Evolutionary conservation across 2,113 vertebrate genomes (phyloP).

Genomic region (Plecturocebus donacophilus): DNA sequence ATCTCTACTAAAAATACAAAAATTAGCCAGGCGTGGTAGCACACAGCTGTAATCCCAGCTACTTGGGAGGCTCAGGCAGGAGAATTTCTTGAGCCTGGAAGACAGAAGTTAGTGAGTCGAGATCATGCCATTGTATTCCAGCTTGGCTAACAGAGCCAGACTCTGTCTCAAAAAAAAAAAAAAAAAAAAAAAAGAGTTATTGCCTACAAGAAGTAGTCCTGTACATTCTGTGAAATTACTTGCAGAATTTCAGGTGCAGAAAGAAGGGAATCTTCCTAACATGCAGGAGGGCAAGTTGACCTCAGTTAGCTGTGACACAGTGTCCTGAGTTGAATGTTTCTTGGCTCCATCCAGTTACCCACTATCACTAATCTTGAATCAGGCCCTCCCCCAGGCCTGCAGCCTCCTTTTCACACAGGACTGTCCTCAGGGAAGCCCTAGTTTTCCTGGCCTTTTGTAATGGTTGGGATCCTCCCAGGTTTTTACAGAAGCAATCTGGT

Average conservation of each 20-base stretch:
- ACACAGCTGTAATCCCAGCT: no score
- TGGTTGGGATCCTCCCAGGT: not conserved
- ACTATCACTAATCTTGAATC: not conserved
- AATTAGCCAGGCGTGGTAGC: no score
- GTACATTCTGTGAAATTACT: not conserved
- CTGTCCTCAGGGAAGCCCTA: not conserved
- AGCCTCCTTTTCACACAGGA: no score
- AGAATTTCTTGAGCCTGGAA: no score
- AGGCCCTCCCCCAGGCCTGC: accelerated
- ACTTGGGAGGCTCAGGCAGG: no score
- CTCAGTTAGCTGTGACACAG: not conserved
- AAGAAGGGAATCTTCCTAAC: not conserved
- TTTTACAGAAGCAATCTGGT: not conserved
- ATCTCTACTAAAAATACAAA: no score
- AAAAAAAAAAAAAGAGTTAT: no score
- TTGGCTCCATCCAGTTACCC: not conserved
- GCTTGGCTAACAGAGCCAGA: no score
- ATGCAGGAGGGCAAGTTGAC: not conserved
- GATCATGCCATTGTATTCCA: no score
- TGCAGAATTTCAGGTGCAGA: not conserved
- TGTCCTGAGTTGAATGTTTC: not conserved
- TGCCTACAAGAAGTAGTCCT: not conserved
- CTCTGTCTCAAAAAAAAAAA: no score
- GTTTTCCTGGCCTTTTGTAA: not conserved
- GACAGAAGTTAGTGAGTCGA: no score